Evolutionary conservation across 2,113 vertebrate species (phyloP).

Genomic region (Chauna torquata): DNA sequence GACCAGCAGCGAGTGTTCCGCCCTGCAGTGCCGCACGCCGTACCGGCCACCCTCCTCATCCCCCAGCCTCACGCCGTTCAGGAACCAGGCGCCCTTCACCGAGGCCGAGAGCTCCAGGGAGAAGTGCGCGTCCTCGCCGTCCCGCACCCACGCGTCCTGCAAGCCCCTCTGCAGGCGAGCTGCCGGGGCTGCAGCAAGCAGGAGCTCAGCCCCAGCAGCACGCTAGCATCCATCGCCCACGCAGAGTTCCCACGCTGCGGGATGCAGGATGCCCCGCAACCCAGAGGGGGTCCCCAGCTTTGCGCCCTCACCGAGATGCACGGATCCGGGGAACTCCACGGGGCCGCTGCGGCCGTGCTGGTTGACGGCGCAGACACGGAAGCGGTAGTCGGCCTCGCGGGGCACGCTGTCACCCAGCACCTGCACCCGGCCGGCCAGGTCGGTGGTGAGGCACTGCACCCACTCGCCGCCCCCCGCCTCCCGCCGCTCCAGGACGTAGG

Average conservation of each 20-base stretch:
- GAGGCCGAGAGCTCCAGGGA: constrained; percentile 87
- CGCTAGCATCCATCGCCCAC: background rate
- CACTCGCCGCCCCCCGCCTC: constrained; percentile 86
- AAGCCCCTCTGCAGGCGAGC: constrained; percentile 86
- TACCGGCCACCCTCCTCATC: constrained; percentile 77
- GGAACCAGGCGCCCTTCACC: constrained; percentile 88
- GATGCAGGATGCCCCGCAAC: too few relatives aligned
- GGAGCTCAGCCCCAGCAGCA: background rate
- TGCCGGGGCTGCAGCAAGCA: constrained; percentile 80
- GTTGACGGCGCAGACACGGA: constrained; percentile 89
- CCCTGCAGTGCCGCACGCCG: constrained; percentile 72
- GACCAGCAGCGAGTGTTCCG: constrained; percentile 85
- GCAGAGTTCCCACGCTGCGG: background rate
- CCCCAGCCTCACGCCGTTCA: constrained; percentile 80
- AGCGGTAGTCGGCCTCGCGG: constrained; percentile 88
- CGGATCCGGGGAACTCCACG: constrained; percentile 87
- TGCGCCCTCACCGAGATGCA: constrained; percentile 85
- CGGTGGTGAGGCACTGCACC: constrained; percentile 91
- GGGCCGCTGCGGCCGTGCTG: constrained; percentile 89
- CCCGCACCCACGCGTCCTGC: constrained; percentile 81
- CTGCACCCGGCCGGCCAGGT: constrained; percentile 85
- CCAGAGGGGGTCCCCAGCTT: background rate
- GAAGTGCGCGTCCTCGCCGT: constrained; percentile 85
- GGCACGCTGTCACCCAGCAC: constrained; percentile 91
- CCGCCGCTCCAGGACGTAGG: constrained; percentile 89